phyloP scores from a whole-genome alignment of 2,888 invertebrate species.

The Invenusta paracnida region DNA sequence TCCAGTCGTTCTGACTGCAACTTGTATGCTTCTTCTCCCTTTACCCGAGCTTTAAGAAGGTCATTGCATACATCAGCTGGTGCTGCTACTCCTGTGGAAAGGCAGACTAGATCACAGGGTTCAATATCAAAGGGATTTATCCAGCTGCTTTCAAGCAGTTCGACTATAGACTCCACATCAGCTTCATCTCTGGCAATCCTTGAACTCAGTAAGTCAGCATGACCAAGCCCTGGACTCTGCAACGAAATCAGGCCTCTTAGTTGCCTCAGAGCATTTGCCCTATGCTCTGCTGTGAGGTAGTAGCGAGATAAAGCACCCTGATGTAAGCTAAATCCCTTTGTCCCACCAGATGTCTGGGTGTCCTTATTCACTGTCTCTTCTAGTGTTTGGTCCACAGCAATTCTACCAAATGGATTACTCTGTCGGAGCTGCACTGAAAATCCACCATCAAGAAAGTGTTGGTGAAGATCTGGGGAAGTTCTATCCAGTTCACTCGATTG shows the following conservation, averaged over 20 bases:
- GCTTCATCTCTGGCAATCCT: not conserved
- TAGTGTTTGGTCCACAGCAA: not conserved
- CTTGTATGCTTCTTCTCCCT: not conserved
- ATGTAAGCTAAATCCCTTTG: not conserved
- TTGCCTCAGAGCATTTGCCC: too few relatives aligned
- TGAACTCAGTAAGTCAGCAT: not conserved
- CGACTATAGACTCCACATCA: not conserved
- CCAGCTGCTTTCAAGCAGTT: not conserved
- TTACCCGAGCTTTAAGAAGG: not conserved
- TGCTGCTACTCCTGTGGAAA: not conserved
- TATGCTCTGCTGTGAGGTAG: not conserved
- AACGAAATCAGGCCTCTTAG: too few relatives aligned
- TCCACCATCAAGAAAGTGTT: not conserved
- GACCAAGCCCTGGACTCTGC: too few relatives aligned
- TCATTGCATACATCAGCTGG: not conserved
- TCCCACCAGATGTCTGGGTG: conserved; percentile 40
- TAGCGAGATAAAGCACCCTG: not conserved
- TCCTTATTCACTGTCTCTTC: conserved; percentile 46
- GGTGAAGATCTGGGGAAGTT: not conserved
- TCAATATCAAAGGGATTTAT: not conserved
- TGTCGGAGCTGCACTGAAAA: not conserved
- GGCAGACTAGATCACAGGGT: not conserved
- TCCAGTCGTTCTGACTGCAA: not conserved
- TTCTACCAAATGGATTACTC: not conserved
- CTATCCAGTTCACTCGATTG: not conserved